Evolutionary conservation across 1,140 invertebrate genomes (phyloP).

Genomic region (Neodiprion fabricii): DNA sequence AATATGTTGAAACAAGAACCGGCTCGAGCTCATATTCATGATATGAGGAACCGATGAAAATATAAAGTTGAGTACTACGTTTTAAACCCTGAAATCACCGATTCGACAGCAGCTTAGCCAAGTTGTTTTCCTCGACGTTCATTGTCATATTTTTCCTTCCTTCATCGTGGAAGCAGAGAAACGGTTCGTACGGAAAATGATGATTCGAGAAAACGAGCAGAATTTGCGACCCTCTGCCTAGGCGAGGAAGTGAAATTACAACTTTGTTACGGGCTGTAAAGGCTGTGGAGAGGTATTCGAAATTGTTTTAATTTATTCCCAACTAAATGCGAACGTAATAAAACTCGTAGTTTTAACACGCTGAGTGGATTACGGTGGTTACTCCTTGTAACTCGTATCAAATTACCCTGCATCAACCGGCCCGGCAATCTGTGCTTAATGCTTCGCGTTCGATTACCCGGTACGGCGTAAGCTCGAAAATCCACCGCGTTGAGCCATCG

Average conservation of each 20-base stretch:
- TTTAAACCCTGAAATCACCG: too few relatives aligned
- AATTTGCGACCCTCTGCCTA: neutral
- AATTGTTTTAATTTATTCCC: neutral
- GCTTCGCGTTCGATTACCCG: conserved; percentile 6
- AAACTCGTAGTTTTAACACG: neutral
- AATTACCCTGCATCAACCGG: neutral
- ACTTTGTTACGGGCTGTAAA: conserved; percentile 2
- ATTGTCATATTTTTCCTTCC: too few relatives aligned
- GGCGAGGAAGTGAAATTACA: neutral
- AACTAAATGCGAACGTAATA: neutral
- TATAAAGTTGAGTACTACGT: too few relatives aligned
- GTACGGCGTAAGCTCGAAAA: neutral
- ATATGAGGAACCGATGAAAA: too few relatives aligned
- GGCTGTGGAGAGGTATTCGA: conserved; percentile 1
- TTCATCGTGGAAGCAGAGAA: too few relatives aligned
- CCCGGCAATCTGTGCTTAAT: neutral
- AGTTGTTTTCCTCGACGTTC: too few relatives aligned
- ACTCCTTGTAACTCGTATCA: neutral
- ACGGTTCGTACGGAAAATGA: neutral
- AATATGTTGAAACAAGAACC: too few relatives aligned
- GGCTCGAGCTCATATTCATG: too few relatives aligned
- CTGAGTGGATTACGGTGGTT: neutral
- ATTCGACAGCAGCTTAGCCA: too few relatives aligned
- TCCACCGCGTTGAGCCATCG: neutral
- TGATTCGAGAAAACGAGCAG: neutral